Base-by-base conservation (phyloP, 2,113 vertebrate species). In the Bostrychus sinensis region DNA sequence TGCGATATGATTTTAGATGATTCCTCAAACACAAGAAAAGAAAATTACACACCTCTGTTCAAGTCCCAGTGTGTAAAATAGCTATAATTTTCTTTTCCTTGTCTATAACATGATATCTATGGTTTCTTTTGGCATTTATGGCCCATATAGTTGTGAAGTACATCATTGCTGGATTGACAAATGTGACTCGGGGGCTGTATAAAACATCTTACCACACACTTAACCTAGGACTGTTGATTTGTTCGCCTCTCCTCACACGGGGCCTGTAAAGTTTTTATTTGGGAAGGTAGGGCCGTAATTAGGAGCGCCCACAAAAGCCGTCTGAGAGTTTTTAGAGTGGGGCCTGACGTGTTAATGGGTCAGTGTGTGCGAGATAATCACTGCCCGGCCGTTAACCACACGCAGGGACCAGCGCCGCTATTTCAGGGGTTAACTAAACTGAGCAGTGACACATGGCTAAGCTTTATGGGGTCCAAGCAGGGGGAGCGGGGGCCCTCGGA, bases 381-480 rank as follows among this genome's bases (percentile, higher is more conserved):
- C 86, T 41, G 43, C 56, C 62, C 51, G 70, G 81, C 82, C 61
- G 79, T 88, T 86, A 87, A 87, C 80, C 74, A 70, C 78, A 82
- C 48, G 67, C 77, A 68, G 16, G 70, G 71, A 70, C 74, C 72
- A 53, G 57, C 41, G 73, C 80, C 75, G 79, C 87, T 75, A 56
- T 89, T 86, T 81, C 82, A 80, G 87, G 81, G 86, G 87, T 89
- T 87, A 91, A 84, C 85, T 81, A 82, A 87, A 89, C 93, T 93
- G 87, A 92, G 92, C 89, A 84, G 93, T 92, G 94, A 94, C 95
- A 94, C 94, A 94, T 95, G 94, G 94, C 92, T 94, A 93, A 93
- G 94, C 94, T 95, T 95, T 94, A 96, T 93, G 94, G 94, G 93
- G 94, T 94, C 93, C 92, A 89, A 89, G 92, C 93, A 91, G 91